These are phyloP conservation scores for Drosophila kokeensis DNA, from an alignment of 2,888 invertebrate species.

Conservation along the genomic window DNA sequence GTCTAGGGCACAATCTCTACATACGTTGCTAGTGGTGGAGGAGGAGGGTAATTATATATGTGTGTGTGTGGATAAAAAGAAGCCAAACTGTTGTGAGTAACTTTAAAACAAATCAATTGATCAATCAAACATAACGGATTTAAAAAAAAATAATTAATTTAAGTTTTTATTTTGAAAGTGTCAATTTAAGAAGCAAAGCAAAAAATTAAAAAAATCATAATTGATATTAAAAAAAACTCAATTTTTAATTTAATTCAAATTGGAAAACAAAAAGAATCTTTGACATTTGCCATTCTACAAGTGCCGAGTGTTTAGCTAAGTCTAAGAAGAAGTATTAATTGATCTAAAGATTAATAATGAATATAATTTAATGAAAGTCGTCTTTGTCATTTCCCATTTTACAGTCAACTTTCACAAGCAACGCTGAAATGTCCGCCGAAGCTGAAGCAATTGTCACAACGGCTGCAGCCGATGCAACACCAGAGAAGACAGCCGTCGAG, in stretches of 20 bases:
- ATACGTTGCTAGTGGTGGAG: conserved; percentile 33
- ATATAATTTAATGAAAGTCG: not conserved
- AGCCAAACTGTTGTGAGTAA: not conserved
- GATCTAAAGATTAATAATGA: not conserved
- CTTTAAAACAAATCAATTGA: conserved; percentile 6
- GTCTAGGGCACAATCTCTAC: conserved; percentile 78
- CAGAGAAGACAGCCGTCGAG: conserved; percentile 39
- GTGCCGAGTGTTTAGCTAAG: not conserved
- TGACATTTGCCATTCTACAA: not conserved
- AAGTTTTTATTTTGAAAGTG: not conserved
- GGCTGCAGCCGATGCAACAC: conserved; percentile 54
- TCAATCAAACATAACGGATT: conserved; percentile 3
- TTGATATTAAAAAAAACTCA: not conserved
- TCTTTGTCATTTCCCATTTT: not conserved
- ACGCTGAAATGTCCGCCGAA: conserved; percentile 74
- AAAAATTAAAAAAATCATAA: not conserved
- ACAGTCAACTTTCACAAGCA: conserved; percentile 24
- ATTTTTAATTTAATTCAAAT: not conserved
- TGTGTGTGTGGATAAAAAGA: conserved; percentile 14
- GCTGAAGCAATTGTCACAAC: conserved; percentile 71
- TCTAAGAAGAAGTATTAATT: not conserved
- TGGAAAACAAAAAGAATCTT: not conserved
- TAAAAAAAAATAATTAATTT: not conserved
- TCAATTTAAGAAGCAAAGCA: not conserved
- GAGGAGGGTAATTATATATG: conserved; percentile 10